phyloP scores from a whole-genome alignment of 2,113 vertebrate genomes.

The Corydoras sp. region DNA sequence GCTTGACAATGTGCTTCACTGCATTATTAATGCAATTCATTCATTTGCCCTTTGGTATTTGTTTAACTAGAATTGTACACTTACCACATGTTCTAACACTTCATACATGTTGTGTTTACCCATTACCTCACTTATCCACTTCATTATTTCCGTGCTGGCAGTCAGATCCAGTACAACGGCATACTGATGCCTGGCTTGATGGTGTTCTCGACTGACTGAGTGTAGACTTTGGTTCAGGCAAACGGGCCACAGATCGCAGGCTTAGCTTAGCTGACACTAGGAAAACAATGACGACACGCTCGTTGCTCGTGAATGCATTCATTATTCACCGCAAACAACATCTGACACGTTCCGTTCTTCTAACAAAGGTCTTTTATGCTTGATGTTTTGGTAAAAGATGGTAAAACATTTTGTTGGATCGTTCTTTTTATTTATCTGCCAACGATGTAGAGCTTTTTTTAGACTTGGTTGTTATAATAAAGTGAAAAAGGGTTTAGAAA shows the following conservation, averaged over 20 bases:
- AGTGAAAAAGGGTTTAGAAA: too few relatives aligned
- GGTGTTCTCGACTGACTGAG: conserved; percentile 23
- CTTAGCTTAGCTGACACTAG: conserved; percentile 29
- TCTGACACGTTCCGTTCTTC: not conserved
- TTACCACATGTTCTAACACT: conserved; percentile 4
- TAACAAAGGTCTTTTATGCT: not conserved
- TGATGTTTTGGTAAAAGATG: not conserved
- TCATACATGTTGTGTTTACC: conserved; percentile 11
- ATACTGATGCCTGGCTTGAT: not conserved
- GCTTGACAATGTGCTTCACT: not conserved
- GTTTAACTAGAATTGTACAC: conserved; percentile 6
- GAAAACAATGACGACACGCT: conserved; percentile 25
- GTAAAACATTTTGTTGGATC: too few relatives aligned
- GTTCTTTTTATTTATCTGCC: too few relatives aligned
- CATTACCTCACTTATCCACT: conserved; percentile 11
- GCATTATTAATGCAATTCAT: not conserved
- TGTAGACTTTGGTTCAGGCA: conserved; percentile 18
- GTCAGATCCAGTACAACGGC: conserved; percentile 15
- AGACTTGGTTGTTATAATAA: too few relatives aligned
- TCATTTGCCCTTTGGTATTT: not conserved
- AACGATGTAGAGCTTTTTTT: too few relatives aligned
- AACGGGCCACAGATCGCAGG: conserved; percentile 34
- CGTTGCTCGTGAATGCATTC: conserved; percentile 7
- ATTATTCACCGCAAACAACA: conserved; percentile 13
- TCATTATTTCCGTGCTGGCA: conserved; percentile 3